These are phyloP conservation scores for Lota lota DNA, from an alignment of 2,113 vertebrate genomes.

Conservation along the genomic window DNA sequence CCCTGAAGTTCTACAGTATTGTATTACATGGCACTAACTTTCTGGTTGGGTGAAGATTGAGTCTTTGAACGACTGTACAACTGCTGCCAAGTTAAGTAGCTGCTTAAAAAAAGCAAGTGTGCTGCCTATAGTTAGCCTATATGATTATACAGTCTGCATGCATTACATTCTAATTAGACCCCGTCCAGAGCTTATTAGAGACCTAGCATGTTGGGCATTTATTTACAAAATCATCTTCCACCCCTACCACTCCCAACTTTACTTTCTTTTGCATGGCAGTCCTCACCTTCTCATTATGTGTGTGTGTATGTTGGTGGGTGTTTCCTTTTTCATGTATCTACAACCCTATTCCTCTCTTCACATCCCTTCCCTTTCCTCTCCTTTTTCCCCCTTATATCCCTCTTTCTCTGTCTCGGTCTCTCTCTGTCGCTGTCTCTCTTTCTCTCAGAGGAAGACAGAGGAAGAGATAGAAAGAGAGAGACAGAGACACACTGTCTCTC, in stretches of 20 bases:
- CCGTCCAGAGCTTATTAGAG: constrained; percentile 50
- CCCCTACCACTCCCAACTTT: constrained; percentile 25
- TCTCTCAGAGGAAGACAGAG: not conserved
- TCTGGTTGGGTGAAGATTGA: no score
- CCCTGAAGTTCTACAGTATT: no score
- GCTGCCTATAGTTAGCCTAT: constrained; percentile 29
- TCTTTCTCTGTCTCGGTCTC: constrained; percentile 4
- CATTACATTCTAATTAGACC: constrained; percentile 39
- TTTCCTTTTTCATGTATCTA: constrained; percentile 14
- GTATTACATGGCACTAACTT: no score
- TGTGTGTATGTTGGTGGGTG: constrained; percentile 25
- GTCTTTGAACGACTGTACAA: not conserved
- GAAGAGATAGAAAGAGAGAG: no score
- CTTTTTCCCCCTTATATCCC: not conserved
- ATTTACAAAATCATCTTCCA: constrained; percentile 22
- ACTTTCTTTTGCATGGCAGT: constrained; percentile 18
- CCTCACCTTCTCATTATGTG: constrained; percentile 16
- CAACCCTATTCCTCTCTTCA: not conserved
- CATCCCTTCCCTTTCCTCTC: not conserved
- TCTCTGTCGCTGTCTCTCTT: constrained; percentile 6
- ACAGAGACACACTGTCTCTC: no score
- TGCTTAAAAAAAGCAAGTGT: constrained; percentile 1
- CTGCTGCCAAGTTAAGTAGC: not conserved
- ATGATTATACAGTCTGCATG: constrained; percentile 45
- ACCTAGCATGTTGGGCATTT: constrained; percentile 22